Percentiles rank a stretch among this genome's conserved stretches.
Conservation (phyloP, 1,140 invertebrate genomes). For the Hetaerina americana region DNA sequence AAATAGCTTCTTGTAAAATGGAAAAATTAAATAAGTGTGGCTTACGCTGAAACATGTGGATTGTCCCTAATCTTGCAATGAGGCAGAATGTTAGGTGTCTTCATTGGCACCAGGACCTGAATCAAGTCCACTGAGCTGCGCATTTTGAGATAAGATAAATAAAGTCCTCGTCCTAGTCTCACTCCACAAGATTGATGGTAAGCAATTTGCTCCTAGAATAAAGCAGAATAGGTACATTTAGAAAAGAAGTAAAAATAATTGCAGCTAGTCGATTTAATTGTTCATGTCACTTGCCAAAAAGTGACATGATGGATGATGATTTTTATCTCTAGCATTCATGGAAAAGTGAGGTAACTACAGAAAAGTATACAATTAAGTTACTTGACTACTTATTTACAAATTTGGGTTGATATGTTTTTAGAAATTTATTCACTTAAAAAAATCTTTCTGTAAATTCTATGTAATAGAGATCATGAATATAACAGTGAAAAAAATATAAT, state of each 20-base stretch:
- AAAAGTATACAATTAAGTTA: too few species aligned
- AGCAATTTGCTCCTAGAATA: constrained; percentile 64
- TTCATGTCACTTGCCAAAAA: too few species aligned
- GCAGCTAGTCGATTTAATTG: too few species aligned
- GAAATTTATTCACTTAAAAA: too few species aligned
- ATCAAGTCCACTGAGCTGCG: constrained; percentile 89
- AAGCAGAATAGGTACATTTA: constrained; percentile 3
- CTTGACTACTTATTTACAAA: too few species aligned
- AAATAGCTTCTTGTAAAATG: constrained; percentile 2
- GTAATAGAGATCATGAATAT: too few species aligned
- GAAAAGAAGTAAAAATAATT: constrained; percentile 3
- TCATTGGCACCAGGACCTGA: constrained; percentile 79
- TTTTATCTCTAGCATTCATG: too few species aligned
- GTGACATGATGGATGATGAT: too few species aligned
- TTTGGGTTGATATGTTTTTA: too few species aligned
- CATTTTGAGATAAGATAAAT: constrained; percentile 90
- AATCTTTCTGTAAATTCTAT: too few species aligned
- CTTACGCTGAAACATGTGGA: constrained; percentile 87
- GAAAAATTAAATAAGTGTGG: constrained; percentile 10
- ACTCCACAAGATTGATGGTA: constrained; percentile 81
- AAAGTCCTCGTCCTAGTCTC: constrained; percentile 70
- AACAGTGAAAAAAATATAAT: too few species aligned
- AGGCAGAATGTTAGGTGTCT: constrained; percentile 84
- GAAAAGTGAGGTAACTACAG: too few species aligned
- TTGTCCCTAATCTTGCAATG: constrained; percentile 86